These are phyloP conservation scores for Rhinichthys osculus DNA, from an alignment of 2,797 vertebrate species.

Conservation along the genomic window DNA sequence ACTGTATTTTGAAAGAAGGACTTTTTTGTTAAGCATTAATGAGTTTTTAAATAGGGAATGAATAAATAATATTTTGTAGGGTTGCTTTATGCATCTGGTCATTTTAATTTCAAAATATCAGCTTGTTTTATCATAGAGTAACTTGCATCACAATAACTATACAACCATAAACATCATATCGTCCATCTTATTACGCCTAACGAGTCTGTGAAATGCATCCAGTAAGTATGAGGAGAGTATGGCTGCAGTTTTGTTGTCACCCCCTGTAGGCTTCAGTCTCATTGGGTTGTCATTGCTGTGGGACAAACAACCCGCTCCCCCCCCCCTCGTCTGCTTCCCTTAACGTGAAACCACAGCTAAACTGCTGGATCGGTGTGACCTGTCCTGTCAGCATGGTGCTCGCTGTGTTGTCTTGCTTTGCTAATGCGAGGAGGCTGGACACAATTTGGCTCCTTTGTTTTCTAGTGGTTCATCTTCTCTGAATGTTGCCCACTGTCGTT, in stretches of 20 bases:
- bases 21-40: background rate
- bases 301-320: constrained; percentile 41
- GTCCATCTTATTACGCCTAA: constrained; percentile 4
- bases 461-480: constrained; percentile 3
- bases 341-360: constrained; percentile 33
- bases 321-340: background rate
- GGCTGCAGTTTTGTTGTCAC: constrained; percentile 26
- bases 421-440: constrained; percentile 23
- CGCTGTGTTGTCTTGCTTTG: constrained; percentile 18
- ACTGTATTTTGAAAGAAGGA: background rate
- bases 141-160: background rate
- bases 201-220: background rate
- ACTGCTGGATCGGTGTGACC: constrained; percentile 26
- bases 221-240: constrained; percentile 19
- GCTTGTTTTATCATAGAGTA: background rate
- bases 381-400: constrained; percentile 39
- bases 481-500: constrained; percentile 25
- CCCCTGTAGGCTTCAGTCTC: constrained; percentile 49
- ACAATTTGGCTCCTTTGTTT: constrained; percentile 27
- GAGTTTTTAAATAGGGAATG: background rate
- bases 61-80: background rate
- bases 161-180: background rate
- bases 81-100: background rate
- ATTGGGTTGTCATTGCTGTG: constrained; percentile 54
- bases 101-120: background rate